These are phyloP conservation scores for Acleris sparsana DNA, from an alignment of 2,888 invertebrate species.

Conservation along the genomic window DNA sequence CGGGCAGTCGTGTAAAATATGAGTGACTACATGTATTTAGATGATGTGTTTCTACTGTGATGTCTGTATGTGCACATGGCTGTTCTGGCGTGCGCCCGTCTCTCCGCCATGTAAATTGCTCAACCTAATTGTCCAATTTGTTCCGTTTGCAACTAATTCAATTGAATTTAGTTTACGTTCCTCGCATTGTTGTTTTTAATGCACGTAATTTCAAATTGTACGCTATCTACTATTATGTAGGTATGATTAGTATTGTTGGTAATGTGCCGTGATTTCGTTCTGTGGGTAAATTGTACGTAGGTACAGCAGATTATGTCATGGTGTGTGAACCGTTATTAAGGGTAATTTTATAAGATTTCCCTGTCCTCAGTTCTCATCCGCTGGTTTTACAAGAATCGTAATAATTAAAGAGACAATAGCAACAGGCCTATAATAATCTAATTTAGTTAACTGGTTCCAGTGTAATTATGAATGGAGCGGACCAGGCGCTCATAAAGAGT, in stretches of 20 bases:
- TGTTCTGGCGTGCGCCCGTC: conserved; percentile 19
- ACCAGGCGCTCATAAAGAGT: conserved; percentile 35
- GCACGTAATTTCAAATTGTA: conserved; percentile 35
- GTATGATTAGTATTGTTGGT: conserved; percentile 34
- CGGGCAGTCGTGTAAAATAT: no score
- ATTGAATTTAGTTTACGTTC: conserved; percentile 41
- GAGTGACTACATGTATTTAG: no score
- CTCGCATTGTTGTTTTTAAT: conserved; percentile 36
- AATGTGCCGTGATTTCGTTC: conserved; percentile 28
- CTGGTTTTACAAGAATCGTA: conserved; percentile 9
- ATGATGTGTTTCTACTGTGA: not conserved
- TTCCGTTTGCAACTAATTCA: conserved; percentile 66
- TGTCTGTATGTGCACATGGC: not conserved
- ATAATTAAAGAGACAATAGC: conserved; percentile 26
- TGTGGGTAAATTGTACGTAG: conserved; percentile 28
- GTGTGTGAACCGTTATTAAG: conserved; percentile 29
- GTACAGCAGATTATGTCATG: conserved; percentile 18
- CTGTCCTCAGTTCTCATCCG: not conserved
- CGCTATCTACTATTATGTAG: conserved; percentile 33
- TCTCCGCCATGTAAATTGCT: conserved; percentile 64
- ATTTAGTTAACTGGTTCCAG: conserved; percentile 27
- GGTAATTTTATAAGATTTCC: conserved; percentile 21
- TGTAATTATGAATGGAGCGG: conserved; percentile 35
- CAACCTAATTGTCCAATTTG: conserved; percentile 73
- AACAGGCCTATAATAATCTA: conserved; percentile 35